phyloP scores from a whole-genome alignment of 2,113 vertebrate species.

The Pseudopodoces humilis region DNA sequence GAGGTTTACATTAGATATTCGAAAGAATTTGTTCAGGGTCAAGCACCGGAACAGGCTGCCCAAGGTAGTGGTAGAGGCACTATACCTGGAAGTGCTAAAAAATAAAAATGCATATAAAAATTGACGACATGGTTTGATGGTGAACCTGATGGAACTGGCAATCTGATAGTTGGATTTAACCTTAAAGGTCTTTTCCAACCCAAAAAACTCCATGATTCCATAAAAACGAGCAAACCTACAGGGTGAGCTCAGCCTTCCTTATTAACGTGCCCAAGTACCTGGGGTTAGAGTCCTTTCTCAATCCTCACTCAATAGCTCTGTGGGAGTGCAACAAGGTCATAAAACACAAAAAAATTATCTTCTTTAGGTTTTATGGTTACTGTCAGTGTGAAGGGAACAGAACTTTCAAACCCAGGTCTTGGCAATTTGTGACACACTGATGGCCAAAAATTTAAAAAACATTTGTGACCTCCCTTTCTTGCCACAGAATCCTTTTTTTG shows the following conservation, averaged over 20 bases:
- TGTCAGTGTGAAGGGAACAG: not conserved
- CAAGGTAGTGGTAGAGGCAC: not conserved
- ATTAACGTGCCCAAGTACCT: accelerated
- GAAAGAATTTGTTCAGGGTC: not conserved
- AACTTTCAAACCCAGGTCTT: not conserved
- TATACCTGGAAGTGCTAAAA: not conserved
- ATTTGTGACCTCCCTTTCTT: not conserved
- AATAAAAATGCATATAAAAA: not conserved
- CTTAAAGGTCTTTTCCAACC: not conserved
- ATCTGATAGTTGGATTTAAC: not conserved
- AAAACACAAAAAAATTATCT: not conserved
- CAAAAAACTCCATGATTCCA: not conserved
- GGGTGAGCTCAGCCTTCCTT: not conserved
- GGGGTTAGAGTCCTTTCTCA: not conserved
- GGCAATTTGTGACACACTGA: not conserved
- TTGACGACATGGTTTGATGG: not conserved
- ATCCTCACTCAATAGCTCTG: not conserved
- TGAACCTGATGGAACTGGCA: not conserved
- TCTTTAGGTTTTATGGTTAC: not conserved
- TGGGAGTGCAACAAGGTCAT: not conserved
- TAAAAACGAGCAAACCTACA: not conserved
- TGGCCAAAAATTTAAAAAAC: not conserved
- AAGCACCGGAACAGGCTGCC: not conserved
- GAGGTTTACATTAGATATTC: not conserved
- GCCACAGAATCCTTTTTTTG: accelerated